Evolutionary conservation across 2,888 invertebrate species (phyloP).

Genomic region (Drosophila anceps): DNA sequence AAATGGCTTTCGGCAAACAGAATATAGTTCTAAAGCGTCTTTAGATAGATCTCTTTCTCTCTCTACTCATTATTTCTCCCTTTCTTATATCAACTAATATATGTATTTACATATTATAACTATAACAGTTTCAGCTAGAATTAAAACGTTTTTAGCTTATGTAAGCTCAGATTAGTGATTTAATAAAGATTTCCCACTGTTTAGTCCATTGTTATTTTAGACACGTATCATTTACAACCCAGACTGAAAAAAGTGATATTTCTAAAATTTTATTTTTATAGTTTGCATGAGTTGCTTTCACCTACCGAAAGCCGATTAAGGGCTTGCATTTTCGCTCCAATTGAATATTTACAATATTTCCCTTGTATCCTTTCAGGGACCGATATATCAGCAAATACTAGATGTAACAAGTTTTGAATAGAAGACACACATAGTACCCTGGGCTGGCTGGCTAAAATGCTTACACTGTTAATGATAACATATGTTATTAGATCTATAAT

Average conservation of each 20-base stretch:
- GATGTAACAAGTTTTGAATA: not conserved
- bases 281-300: conserved; percentile 4
- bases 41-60: not conserved
- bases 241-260: not conserved
- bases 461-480: not conserved
- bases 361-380: conserved; percentile 17
- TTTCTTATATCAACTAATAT: not conserved
- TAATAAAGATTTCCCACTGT: not conserved
- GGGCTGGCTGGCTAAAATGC: not conserved
- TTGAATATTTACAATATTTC: conserved; percentile 31
- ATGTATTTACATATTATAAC: not conserved
- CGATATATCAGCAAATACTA: conserved; percentile 1
- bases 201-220: not conserved
- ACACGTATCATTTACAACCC: not conserved
- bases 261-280: not conserved
- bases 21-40: too few species aligned
- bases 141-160: not conserved
- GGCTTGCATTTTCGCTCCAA: conserved; percentile 19
- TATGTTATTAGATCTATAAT: not conserved
- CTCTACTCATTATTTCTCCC: not conserved
- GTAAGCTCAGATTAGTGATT: not conserved
- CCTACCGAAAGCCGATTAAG: conserved; percentile 47
- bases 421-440: not conserved
- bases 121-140: not conserved
- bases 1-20: not conserved